These are phyloP conservation scores for Amblyteles armatorius DNA, from an alignment of 2,888 invertebrate species.

Conservation along the genomic window DNA sequence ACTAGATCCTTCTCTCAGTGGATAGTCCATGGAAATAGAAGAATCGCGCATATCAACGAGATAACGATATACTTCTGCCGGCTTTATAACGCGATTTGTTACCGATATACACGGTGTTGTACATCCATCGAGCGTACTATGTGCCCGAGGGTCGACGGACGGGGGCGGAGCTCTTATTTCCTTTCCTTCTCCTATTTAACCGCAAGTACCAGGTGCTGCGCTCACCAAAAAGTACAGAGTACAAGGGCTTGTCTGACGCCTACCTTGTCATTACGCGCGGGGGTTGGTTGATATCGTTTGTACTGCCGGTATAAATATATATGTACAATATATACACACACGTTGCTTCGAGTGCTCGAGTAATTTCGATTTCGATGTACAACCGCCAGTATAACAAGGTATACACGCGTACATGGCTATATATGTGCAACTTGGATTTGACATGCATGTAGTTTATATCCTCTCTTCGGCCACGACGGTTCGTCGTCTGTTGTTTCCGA, in stretches of 20 bases:
- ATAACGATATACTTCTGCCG: not conserved
- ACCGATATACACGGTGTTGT: not conserved
- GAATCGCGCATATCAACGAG: slow-evolving; percentile 22
- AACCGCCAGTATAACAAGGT: slow-evolving; percentile 8
- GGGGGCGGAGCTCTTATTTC: slow-evolving; percentile 5
- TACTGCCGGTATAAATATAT: not conserved
- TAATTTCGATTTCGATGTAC: slow-evolving; percentile 1
- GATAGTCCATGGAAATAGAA: not conserved
- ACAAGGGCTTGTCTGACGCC: slow-evolving; percentile 30
- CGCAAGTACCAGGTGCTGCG: slow-evolving; percentile 67
- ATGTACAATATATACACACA: not conserved
- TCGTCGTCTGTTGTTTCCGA: slow-evolving; percentile 22
- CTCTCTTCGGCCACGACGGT: not conserved
- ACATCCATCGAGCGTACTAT: not conserved
- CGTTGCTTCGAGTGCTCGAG: not conserved
- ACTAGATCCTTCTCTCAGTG: too few species aligned
- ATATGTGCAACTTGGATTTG: not conserved
- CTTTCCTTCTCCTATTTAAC: slow-evolving; percentile 42
- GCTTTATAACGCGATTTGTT: not conserved
- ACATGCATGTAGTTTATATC: not conserved
- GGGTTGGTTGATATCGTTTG: not conserved
- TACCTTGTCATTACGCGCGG: slow-evolving; percentile 62
- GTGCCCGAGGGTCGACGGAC: not conserved
- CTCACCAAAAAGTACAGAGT: slow-evolving; percentile 51
- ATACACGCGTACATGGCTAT: not conserved